Conservation (phyloP, 2,113 vertebrate genomes). For the Cyanistes caeruleus region DNA sequence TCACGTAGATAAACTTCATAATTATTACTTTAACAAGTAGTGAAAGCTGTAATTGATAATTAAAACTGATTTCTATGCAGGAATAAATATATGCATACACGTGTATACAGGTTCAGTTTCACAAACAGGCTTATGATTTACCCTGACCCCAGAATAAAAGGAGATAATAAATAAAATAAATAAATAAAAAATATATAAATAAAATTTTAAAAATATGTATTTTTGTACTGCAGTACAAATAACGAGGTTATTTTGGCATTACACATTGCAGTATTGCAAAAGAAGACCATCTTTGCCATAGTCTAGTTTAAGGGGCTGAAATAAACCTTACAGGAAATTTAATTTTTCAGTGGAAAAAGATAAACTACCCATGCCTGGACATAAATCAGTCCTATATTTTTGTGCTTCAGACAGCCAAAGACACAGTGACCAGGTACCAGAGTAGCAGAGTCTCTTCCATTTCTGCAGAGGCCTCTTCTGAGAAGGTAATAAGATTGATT, state of each 20-base stretch:
- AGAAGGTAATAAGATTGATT: not conserved
- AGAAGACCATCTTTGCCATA: not conserved
- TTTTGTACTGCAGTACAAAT: not conserved
- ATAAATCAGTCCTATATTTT: not conserved
- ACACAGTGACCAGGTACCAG: not conserved
- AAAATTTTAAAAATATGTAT: not conserved
- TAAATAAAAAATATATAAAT: too few relatives aligned
- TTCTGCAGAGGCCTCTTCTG: not conserved
- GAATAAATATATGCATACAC: not conserved
- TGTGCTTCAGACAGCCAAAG: not conserved
- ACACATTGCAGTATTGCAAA: not conserved
- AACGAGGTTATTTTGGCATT: not conserved
- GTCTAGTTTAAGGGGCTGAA: not conserved
- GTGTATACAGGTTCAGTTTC: not conserved
- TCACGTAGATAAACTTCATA: not conserved
- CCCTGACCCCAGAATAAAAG: not conserved
- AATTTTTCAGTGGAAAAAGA: not conserved
- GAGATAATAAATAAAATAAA: not conserved
- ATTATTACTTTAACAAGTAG: not conserved
- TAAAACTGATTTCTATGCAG: not conserved
- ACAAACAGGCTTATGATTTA: not conserved
- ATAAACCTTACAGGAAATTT: not conserved
- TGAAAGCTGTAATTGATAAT: not conserved
- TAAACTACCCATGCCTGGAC: not conserved
- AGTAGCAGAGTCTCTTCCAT: not conserved